Evolutionary conservation across 1,140 invertebrate genomes (phyloP), one percentile per base, ranked within the genome.

Genomic region (Pseudoatta argentina): DNA sequence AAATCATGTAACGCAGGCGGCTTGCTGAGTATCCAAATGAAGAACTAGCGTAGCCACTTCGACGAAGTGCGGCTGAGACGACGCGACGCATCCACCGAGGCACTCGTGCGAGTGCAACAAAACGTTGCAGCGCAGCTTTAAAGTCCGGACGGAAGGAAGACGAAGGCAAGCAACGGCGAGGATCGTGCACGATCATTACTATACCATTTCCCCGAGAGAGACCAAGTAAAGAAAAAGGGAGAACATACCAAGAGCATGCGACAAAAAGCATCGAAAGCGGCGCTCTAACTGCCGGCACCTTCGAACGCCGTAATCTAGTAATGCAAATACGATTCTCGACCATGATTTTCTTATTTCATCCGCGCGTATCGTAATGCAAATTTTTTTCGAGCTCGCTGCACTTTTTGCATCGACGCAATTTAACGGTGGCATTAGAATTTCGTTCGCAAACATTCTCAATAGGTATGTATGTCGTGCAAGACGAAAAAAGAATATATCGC

Each of bases 301-400:
- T 75, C 85, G 87, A 86, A 79, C 85, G 75, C 34, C 76, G 63
- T 87, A 88, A 88, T 88, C 87, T 69, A 81, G 53, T 88, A 86
- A 88, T 88, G 87, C 85, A 88, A 88, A 88, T 88, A 67, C 71
- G 73, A 86, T 73, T 82, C 79, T 73, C 85, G 55, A 71, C 53
- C 85, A 59, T 66, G 76, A 88, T 86, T 86, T 87, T 88, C 87
- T 76, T 88, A 77, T 71, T 55, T 82, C 55, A 82, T 55, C 18
- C 3, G 61, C 71, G 71, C 69, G 34, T 83, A 63, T 83, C 69
- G 53, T 14, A n/a, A 34, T 61, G 55, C 21, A 51, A 30, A 73
- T 83, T 75, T 83, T 79, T 83, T 75, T 51, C 55, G n/a, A 63
- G 55, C 39, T 34, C 55, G 39, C 53, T 30, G 59, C 24, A 51